These are phyloP conservation scores for Huso huso DNA, from an alignment of 2,797 vertebrate species.

Conservation along the genomic window DNA sequence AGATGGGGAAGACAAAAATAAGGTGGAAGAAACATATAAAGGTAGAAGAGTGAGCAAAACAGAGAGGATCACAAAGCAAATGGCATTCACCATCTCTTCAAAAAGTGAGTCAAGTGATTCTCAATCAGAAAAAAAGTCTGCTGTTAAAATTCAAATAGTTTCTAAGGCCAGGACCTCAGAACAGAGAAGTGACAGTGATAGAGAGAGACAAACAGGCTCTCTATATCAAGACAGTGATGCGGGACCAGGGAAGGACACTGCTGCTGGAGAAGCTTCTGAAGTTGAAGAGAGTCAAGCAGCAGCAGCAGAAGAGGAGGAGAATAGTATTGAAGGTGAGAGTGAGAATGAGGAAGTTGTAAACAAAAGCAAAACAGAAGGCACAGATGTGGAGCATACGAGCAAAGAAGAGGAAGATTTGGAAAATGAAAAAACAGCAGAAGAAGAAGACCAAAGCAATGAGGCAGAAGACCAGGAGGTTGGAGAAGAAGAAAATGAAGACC, in stretches of 20 bases:
- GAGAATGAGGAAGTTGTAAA: not conserved
- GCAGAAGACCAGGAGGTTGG: constrained; percentile 16
- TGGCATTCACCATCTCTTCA: constrained; percentile 31
- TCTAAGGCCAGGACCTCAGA: constrained; percentile 15
- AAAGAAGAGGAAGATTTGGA: not conserved
- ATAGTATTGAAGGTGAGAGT: constrained; percentile 1
- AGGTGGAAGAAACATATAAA: constrained; percentile 23
- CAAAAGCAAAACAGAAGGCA: not conserved
- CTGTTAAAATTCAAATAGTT: constrained; percentile 12
- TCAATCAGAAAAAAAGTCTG: constrained; percentile 10
- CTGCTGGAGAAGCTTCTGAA: constrained; percentile 4
- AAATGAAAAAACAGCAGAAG: constrained; percentile 18
- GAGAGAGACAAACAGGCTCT: constrained; percentile 16
- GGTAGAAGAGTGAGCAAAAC: constrained; percentile 26
- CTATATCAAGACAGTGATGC: constrained; percentile 18
- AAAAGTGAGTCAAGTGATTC: constrained; percentile 28
- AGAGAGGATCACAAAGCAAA: constrained; percentile 25
- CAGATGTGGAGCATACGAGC: too few relatives aligned
- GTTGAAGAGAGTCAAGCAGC: constrained; percentile 5
- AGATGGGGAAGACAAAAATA: constrained; percentile 1
- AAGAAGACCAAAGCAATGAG: constrained; percentile 12
- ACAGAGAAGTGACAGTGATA: constrained; percentile 21
- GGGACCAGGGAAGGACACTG: constrained; percentile 23
- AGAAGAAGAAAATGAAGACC: not conserved
- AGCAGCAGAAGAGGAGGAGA: not conserved